phyloP scores from a whole-genome alignment of 2,888 invertebrate genomes.

The Acanthosepion lycidas region DNA sequence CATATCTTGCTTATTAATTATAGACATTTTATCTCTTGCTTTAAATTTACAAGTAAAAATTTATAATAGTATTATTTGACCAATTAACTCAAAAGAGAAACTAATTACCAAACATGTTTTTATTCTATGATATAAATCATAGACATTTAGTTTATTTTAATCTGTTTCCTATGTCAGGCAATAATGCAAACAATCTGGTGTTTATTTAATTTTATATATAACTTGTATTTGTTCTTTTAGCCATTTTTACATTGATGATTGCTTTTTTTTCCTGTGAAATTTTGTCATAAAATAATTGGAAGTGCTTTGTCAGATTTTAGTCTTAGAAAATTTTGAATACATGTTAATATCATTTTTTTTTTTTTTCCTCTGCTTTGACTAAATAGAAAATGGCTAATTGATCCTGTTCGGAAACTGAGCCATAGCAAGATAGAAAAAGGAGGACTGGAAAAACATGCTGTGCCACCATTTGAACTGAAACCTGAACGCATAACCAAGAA shows the following conservation, averaged over 20 bases:
- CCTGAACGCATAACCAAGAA: conserved; percentile 53
- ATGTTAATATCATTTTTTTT: not conserved
- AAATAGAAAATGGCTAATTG: conserved; percentile 90
- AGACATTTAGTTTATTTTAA: no score
- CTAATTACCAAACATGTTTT: no score
- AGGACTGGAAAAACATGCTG: conserved; percentile 61
- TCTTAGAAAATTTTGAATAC: not conserved
- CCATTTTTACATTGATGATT: not conserved
- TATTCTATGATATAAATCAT: no score
- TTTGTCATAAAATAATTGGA: not conserved
- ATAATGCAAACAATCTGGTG: not conserved
- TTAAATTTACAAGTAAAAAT: not conserved
- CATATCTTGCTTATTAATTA: no score
- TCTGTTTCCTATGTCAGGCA: not conserved
- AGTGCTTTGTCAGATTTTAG: not conserved
- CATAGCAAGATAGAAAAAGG: conserved; percentile 87
- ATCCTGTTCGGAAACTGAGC: conserved; percentile 88
- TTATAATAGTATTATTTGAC: no score
- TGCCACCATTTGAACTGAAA: conserved; percentile 51
- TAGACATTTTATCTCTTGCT: not conserved
- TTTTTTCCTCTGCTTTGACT: not conserved
- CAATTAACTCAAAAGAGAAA: no score
- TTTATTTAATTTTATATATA: not conserved
- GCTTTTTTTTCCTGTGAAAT: not conserved
- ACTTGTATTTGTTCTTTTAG: not conserved